Evolutionary conservation across 2,888 invertebrate genomes (phyloP).

Genomic region (Ischnura elegans): DNA sequence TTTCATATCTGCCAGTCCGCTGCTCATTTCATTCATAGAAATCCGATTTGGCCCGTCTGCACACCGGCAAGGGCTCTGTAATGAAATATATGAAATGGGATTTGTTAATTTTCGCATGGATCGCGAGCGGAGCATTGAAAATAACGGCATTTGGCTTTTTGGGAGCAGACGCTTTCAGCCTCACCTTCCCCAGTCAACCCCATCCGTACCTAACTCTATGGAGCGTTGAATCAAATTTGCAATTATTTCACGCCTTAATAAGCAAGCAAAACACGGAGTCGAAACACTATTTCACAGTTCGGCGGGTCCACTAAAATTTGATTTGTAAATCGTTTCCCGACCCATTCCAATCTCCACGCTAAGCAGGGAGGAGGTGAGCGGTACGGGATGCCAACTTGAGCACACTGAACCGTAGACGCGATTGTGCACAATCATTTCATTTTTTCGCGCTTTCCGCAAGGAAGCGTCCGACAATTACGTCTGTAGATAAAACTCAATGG

Average conservation of each 20-base stretch:
- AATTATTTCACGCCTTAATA: conserved; percentile 63
- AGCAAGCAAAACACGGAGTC: conserved; percentile 66
- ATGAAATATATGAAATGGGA: conserved; percentile 66
- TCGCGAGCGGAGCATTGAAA: conserved; percentile 61
- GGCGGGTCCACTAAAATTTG: conserved; percentile 62
- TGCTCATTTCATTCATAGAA: conserved; percentile 46
- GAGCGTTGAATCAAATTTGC: conserved; percentile 65
- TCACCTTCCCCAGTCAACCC: background rate
- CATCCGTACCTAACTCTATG: conserved; percentile 45
- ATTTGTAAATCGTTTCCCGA: conserved; percentile 57
- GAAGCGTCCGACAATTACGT: background rate
- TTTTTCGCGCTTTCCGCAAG: background rate
- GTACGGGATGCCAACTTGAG: background rate
- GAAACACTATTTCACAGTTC: conserved; percentile 65
- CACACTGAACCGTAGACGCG: background rate
- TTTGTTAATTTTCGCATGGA: conserved; percentile 63
- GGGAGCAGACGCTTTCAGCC: background rate
- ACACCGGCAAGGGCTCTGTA: conserved; percentile 32
- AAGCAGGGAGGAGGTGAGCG: background rate
- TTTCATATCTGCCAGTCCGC: conserved; percentile 34
- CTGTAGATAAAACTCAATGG: background rate
- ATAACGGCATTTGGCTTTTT: conserved; percentile 54
- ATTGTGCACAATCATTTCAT: background rate
- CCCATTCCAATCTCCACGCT: conserved; percentile 21
- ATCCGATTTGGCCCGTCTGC: conserved; percentile 26